Conservation (phyloP, 92 coral and sea anemone genomes). For the Pocillopora grandis region DNA sequence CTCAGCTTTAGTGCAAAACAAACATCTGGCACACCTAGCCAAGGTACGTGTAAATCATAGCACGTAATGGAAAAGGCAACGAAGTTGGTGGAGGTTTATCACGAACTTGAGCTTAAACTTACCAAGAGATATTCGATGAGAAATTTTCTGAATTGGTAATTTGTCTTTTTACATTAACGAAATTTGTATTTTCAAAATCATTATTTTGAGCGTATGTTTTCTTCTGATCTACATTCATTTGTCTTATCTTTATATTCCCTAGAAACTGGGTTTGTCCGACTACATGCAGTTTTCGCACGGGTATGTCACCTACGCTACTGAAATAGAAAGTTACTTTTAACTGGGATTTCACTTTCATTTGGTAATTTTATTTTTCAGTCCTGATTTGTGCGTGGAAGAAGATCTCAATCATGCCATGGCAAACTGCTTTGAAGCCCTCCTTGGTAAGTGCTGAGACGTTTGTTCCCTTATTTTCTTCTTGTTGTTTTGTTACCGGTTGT, state of each 20-base stretch:
- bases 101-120: background rate
- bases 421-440: conserved; percentile 93
- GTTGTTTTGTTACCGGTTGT: no score
- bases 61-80: background rate
- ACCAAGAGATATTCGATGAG: background rate
- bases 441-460: conserved; percentile 54
- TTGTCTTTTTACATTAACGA: background rate
- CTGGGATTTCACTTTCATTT: background rate
- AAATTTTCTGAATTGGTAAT: background rate
- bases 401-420: conserved; percentile 99
- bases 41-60: conserved; percentile 74
- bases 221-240: conserved; percentile 8
- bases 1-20: conserved; percentile 91
- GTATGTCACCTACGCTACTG: conserved; percentile 47
- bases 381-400: conserved; percentile 91
- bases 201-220: background rate
- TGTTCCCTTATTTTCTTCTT: no score
- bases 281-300: conserved; percentile 98
- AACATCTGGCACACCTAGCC: conserved; percentile 82
- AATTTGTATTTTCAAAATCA: no score
- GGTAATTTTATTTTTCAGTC: conserved; percentile 44
- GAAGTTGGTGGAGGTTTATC: background rate
- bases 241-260: background rate
- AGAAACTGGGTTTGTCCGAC: conserved; percentile 82
- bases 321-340: background rate